These are phyloP conservation scores for Blera fallax DNA, from an alignment of 2,888 invertebrate genomes.

Conservation along the genomic window DNA sequence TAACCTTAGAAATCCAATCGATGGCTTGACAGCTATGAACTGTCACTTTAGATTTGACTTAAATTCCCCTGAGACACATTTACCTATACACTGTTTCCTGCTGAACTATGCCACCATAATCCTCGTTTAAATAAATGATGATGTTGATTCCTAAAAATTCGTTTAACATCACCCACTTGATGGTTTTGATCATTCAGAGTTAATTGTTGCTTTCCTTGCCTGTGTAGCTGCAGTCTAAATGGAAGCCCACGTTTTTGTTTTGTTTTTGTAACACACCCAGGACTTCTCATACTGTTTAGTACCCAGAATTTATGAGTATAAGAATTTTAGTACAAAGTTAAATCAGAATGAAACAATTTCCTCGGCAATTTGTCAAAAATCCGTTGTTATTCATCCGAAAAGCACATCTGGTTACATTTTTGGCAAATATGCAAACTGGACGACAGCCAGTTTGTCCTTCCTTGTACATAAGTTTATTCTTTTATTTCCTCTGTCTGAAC, in stretches of 20 bases:
- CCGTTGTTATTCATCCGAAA: constrained; percentile 27
- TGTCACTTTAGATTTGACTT: no score
- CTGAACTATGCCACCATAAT: no score
- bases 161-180: neutral
- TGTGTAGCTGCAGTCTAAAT: neutral
- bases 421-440: constrained; percentile 58
- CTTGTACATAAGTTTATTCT: neutral
- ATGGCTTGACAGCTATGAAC: no score
- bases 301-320: neutral
- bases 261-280: neutral
- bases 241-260: neutral
- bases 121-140: no score
- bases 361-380: constrained; percentile 47
- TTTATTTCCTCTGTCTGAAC: constrained; percentile 40
- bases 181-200: neutral
- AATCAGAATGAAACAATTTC: constrained; percentile 6
- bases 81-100: no score
- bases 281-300: constrained; percentile 5
- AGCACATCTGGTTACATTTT: constrained; percentile 49
- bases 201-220: neutral
- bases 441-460: constrained; percentile 49
- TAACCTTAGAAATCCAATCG: no score
- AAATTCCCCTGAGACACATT: no score
- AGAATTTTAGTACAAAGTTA: no score
- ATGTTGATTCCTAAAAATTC: no score